These are phyloP conservation scores for Diaphora mendica DNA, from an alignment of 2,888 invertebrate genomes.

Conservation along the genomic window DNA sequence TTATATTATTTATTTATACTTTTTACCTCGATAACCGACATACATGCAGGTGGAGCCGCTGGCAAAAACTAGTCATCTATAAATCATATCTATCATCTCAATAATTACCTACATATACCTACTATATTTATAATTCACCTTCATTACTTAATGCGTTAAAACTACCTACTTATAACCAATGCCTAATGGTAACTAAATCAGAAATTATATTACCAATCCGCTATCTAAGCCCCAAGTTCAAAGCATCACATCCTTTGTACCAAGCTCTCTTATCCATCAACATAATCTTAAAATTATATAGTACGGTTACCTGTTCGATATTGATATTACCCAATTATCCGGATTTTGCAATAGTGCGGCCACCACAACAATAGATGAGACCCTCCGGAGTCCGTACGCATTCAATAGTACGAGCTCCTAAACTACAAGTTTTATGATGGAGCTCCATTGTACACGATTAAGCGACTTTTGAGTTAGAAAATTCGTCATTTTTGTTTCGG, in stretches of 20 bases:
- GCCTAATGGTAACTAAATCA: no score
- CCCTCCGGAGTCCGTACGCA: conserved; percentile 62
- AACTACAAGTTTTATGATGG: conserved; percentile 17
- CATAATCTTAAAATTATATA: not conserved
- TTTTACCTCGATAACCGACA: no score
- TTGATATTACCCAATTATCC: conserved; percentile 47
- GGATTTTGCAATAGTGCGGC: conserved; percentile 33
- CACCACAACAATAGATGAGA: conserved; percentile 65
- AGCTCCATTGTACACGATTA: conserved; percentile 40
- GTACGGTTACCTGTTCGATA: conserved; percentile 18
- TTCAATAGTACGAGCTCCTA: conserved; percentile 65
- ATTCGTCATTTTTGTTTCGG: not conserved
- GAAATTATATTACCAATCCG: not conserved
- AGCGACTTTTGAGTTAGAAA: not conserved
- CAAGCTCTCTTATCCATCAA: not conserved
- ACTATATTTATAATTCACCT: no score
- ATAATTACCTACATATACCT: no score
- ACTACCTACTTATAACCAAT: no score
- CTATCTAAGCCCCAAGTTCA: not conserved
- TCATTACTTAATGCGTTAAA: not conserved
- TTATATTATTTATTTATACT: no score
- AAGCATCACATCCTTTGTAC: not conserved
- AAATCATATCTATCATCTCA: no score
- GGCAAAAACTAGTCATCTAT: no score
- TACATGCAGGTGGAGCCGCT: no score